Conservation (phyloP, 2,113 vertebrate species). For the Caloenas nicobarica region DNA sequence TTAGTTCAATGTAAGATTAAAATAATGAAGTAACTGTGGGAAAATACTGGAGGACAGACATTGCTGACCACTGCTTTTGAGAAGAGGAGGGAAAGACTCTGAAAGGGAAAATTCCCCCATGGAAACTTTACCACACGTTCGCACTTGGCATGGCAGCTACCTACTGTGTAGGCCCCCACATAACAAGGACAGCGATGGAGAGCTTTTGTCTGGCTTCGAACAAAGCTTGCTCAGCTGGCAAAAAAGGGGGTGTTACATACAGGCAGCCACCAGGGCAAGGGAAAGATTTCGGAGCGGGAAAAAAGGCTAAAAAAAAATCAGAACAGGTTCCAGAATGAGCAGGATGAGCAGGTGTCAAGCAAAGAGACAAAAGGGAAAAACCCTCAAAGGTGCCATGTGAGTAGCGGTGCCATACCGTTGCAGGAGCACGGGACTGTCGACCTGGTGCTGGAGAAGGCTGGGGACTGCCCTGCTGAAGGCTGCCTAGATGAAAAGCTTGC, state of each 20-base stretch:
- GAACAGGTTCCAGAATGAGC: neutral
- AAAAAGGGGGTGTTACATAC: neutral
- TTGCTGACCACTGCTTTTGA: neutral
- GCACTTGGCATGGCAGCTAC: neutral
- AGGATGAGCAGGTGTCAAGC: neutral
- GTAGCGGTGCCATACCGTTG: accelerated
- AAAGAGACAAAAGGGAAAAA: neutral
- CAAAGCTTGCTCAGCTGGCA: neutral
- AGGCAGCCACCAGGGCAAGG: neutral
- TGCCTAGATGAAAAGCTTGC: neutral
- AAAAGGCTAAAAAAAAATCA: neutral
- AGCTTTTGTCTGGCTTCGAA: neutral
- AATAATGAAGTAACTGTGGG: neutral
- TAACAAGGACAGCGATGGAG: neutral
- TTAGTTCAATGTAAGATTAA: neutral
- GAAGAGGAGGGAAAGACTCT: neutral
- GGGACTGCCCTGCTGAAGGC: neutral
- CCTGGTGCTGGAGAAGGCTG: neutral
- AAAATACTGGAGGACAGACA: neutral
- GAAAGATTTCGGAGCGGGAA: neutral
- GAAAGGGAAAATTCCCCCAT: neutral
- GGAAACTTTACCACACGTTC: neutral
- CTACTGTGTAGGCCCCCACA: neutral
- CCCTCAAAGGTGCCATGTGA: accelerated
- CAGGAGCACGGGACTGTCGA: accelerated